Evolutionary conservation across 2,888 invertebrate genomes (phyloP).

Genomic region (Spodoptera exigua): DNA sequence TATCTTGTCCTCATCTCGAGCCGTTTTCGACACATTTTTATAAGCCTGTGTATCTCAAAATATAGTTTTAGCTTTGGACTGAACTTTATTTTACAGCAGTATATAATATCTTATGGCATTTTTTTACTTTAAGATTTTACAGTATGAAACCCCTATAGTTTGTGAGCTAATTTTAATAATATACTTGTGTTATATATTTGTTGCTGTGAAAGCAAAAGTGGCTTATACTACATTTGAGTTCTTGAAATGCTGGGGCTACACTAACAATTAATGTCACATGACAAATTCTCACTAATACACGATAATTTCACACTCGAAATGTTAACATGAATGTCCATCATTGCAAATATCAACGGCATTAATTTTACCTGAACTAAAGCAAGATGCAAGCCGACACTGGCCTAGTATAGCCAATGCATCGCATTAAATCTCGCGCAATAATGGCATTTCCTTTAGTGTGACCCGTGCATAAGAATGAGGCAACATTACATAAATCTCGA

Average conservation of each 20-base stretch:
- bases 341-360: no score
- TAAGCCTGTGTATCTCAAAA: constrained; percentile 44
- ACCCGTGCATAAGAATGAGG: no score
- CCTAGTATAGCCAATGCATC: no score
- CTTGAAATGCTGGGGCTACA: no score
- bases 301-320: no score
- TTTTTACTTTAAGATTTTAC: constrained; percentile 50
- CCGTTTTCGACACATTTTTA: constrained; percentile 49
- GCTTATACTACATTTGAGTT: constrained; percentile 1
- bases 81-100: constrained; percentile 54
- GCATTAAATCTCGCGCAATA: no score
- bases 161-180: constrained; percentile 36
- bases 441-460: no score
- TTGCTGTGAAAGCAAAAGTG: constrained; percentile 22
- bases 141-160: constrained; percentile 40
- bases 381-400: no score
- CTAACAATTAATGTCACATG: no score
- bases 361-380: no score
- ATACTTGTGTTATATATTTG: constrained; percentile 16
- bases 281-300: no score
- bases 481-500: not conserved
- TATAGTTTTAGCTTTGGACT: constrained; percentile 55
- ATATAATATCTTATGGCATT: constrained; percentile 57
- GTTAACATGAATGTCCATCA: no score
- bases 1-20: constrained; percentile 13